A percentile compares a stretch with the other conserved stretches of the same genome.
Evolutionary conservation across 2,797 vertebrate genomes (phyloP).

Genomic region (Rhabdophis nuchalis): DNA sequence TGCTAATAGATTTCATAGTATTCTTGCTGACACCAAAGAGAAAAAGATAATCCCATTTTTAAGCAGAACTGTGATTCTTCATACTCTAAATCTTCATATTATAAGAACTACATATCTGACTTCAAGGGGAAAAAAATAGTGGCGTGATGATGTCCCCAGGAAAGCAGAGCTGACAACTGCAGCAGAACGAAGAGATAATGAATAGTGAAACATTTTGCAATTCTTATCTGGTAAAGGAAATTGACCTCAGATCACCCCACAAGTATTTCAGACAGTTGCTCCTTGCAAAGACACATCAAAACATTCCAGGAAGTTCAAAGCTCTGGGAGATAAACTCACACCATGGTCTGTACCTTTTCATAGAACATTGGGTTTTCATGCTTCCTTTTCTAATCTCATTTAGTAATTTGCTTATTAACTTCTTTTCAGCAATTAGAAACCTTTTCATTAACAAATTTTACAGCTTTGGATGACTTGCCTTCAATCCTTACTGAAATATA

Average conservation of each 20-base stretch:
- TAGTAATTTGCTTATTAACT: neutral
- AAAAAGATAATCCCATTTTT: neutral
- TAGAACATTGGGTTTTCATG: neutral
- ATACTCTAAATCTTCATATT: neutral
- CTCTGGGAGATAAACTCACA: neutral
- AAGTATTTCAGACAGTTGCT: neutral
- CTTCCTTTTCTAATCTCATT: neutral
- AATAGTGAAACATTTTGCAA: neutral
- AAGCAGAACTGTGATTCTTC: neutral
- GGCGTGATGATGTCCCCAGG: neutral
- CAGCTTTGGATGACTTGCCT: neutral
- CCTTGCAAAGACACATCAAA: neutral
- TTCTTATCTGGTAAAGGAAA: neutral
- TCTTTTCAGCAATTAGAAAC: neutral
- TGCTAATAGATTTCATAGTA: constrained; percentile 25
- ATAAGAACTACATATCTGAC: neutral
- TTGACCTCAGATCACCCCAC: neutral
- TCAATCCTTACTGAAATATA: neutral
- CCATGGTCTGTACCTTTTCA: neutral
- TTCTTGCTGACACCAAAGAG: constrained; percentile 14
- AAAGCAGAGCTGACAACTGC: neutral
- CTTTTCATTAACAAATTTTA: neutral
- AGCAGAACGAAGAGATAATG: neutral
- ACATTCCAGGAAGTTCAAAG: neutral
- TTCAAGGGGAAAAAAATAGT: neutral